A percentile compares a stretch with the other conserved stretches of the same genome.
Conservation (phyloP, 1,140 invertebrate genomes). For the Drosophila funebris region DNA sequence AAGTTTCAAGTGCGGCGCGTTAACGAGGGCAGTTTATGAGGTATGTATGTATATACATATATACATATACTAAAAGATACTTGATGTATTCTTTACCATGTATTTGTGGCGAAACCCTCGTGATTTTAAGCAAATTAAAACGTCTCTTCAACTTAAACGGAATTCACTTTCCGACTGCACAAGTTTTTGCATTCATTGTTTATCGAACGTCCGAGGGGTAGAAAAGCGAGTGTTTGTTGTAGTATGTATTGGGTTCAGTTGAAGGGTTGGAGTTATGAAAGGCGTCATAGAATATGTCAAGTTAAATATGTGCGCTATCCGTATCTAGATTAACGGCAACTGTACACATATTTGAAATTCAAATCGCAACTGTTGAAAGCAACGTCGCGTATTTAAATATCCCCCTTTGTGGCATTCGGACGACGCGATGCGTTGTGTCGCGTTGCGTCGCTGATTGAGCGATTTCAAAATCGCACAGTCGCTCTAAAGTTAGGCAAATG, state of each 20-base stretch:
- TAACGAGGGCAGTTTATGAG: constrained; percentile 1
- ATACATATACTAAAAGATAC: background rate
- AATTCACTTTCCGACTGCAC: constrained; percentile 35
- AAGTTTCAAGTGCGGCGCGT: constrained; percentile 36
- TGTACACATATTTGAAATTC: constrained; percentile 64
- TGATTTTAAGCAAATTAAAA: constrained; percentile 40
- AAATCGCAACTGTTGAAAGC: constrained; percentile 53
- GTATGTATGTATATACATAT: background rate
- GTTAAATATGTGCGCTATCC: constrained; percentile 41
- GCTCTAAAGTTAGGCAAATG: constrained; percentile 76
- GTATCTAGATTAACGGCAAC: constrained; percentile 54
- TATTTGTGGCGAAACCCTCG: background rate
- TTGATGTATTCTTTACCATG: background rate
- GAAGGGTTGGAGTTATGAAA: constrained; percentile 35
- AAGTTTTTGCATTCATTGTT: constrained; percentile 40
- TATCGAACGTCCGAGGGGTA: background rate
- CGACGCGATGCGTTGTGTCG: too few relatives aligned
- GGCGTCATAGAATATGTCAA: constrained; percentile 50
- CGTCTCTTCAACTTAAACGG: constrained; percentile 41
- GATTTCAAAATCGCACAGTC: constrained; percentile 63
- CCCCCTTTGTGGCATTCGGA: constrained; percentile 41
- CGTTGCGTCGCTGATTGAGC: constrained; percentile 60
- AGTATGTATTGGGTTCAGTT: background rate
- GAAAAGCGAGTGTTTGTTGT: too few relatives aligned
- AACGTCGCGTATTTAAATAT: constrained; percentile 63